Base-by-base conservation (phyloP, 92 coral and sea anemone genomes). In the Porites rus region DNA sequence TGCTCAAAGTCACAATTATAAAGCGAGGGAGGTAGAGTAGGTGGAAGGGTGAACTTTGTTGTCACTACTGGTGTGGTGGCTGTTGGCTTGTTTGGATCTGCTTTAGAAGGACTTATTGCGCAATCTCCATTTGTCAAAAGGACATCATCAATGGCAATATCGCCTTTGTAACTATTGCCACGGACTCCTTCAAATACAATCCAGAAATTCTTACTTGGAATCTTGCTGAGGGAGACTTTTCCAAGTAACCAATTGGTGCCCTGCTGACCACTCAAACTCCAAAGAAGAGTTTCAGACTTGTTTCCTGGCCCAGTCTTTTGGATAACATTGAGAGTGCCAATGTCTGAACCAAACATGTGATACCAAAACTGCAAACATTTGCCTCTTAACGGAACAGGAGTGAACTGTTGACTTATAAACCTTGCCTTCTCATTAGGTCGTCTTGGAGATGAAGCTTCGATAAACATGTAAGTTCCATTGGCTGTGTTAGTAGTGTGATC, bases 111-210 rank as follows among this genome's bases (percentile, higher is more conserved):
- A 0, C 92, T 72, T 25, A 90, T 90, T 10, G 91, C 25, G 74
- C 99, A 97, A 13, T 84, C 82, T 46, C 84, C 66, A 8, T 83
- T 86, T 17, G 90, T 82, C 19, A 97, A 89, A n/a, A 83, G 94
- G 61, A 97, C 86, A 86, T 97, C 99, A 77, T 97, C 99, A 62
- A 97, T 88, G 10, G 99, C 94, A n/a, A 97, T 95, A 80, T 97
- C 99, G 1, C 99, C 98, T 10, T 59, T 52, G 85, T 75, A 95
- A 62, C 97, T 80, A 72, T 65, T 82, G 28, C 99, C 99, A 72
- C 98, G 94, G 58, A 95, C 87, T 54, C 92, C 99, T 90, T 97
- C 99, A 69, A 97, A 97, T 1, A 95, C 97, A 65, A 97, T 83
- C 87, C 91, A 83, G 82, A 72, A 87, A 43, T 82, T 69, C 43